These are phyloP conservation scores for Drosophila nebulosa DNA, from an alignment of 1,140 invertebrate species.

Conservation along the genomic window DNA sequence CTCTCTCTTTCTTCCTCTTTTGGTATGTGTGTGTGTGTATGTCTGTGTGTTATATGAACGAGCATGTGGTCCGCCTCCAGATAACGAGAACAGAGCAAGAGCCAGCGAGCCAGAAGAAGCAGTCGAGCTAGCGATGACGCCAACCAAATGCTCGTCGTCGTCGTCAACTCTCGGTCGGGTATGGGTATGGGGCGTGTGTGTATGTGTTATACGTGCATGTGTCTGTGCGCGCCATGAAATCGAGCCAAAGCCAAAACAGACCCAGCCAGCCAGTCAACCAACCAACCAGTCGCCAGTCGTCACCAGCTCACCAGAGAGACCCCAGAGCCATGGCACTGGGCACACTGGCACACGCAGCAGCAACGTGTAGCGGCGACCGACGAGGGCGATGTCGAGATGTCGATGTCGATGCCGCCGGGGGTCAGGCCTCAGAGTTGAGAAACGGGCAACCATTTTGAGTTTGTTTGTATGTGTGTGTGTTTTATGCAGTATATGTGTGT, in stretches of 20 bases:
- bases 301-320: slow-evolving; percentile 34
- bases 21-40: slow-evolving; percentile 27
- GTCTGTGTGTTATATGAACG: slow-evolving; percentile 19
- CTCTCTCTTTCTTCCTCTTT: slow-evolving; percentile 12
- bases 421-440: slow-evolving; percentile 37
- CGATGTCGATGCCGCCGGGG: slow-evolving; percentile 67
- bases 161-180: slow-evolving; percentile 10
- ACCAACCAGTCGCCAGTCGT: slow-evolving; percentile 27
- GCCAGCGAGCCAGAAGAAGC: slow-evolving; percentile 49
- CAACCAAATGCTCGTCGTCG: slow-evolving; percentile 56
- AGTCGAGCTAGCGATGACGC: slow-evolving; percentile 68
- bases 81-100: slow-evolving; percentile 61
- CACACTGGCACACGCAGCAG: slow-evolving; percentile 50
- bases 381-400: slow-evolving; percentile 43
- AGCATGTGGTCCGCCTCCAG: slow-evolving; percentile 74
- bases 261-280: slow-evolving; percentile 9
- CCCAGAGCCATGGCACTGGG: slow-evolving; percentile 25
- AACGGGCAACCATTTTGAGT: slow-evolving; percentile 65
- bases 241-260: slow-evolving; percentile 75
- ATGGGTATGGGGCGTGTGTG: not conserved
- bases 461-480: slow-evolving; percentile 8
- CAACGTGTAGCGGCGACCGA: slow-evolving; percentile 43
- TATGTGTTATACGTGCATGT: slow-evolving; percentile 6
- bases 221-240: slow-evolving; percentile 63
- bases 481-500: not conserved